Percentiles rank a stretch among this genome's conserved stretches.
phyloP scores from a whole-genome alignment of 2,888 invertebrate species.

The Galerucella calmariensis region DNA sequence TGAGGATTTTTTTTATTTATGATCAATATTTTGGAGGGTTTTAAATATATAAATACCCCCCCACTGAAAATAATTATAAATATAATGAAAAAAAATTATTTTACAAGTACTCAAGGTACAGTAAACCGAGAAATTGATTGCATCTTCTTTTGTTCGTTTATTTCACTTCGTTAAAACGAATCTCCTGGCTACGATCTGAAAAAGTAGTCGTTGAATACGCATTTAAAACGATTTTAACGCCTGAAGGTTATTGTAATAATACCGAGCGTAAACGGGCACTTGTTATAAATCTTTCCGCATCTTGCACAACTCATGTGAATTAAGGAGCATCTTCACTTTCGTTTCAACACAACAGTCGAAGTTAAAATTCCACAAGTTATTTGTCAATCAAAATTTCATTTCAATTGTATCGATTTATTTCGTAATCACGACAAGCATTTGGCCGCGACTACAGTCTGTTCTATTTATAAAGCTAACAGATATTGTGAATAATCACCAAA shows the following conservation, averaged over 20 bases:
- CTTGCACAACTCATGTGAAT: conserved; percentile 32
- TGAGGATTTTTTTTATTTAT: too few relatives aligned
- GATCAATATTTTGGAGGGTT: too few relatives aligned
- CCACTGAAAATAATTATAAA: too few relatives aligned
- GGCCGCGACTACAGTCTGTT: too few relatives aligned
- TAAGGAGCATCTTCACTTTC: conserved; percentile 33
- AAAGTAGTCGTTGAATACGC: background rate
- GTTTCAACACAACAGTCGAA: background rate
- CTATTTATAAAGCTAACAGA: too few relatives aligned
- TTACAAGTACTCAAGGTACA: too few relatives aligned
- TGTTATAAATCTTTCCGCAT: conserved; percentile 34
- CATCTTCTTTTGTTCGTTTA: background rate
- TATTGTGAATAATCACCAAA: too few relatives aligned
- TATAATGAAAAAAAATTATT: too few relatives aligned
- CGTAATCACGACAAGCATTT: too few relatives aligned
- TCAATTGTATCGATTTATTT: background rate
- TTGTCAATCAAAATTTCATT: background rate
- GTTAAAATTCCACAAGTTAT: background rate
- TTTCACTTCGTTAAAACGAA: conserved; percentile 12
- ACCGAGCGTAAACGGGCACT: conserved; percentile 29
- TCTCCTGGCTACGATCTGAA: background rate
- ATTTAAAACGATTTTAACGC: conserved; percentile 8
- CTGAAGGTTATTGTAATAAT: conserved; percentile 20
- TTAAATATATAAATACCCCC: too few relatives aligned
- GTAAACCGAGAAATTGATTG: background rate